Evolutionary conservation across 1,140 invertebrate genomes (phyloP), one percentile per base, ranked within the genome.

Genomic region (Drosophila sproati): DNA sequence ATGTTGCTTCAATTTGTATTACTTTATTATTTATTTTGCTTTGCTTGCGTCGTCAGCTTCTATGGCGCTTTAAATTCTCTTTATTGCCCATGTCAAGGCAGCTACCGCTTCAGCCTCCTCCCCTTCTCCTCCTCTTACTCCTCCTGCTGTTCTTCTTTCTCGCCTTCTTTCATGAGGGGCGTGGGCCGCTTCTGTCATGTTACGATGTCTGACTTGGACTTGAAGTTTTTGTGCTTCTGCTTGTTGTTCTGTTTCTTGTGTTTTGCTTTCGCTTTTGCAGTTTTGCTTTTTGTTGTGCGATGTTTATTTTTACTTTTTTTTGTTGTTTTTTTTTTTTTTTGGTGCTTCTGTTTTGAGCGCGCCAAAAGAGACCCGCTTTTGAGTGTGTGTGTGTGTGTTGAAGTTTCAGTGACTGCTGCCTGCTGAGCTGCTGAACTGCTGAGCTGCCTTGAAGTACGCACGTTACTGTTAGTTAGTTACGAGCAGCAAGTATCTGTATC

Each of bases 401-500:
- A 63, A 63, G 47, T 74, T 63, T 61, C 35, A 56, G 31, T 56
- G 51, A 10, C 32, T 37, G 51, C 32, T 54, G 54, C 54, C 54
- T 20, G 20, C 20, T 20, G 20, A 20, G 20, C 20, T 20, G 20
- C 20, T 20, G 1, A 20, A 20, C 20, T 60, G 57, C 43, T 61
- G 52, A 28, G 72, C 32, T 77, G 73, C 37, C 74, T 57, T 75
- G 71, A 69, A 79, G 82, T 82, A 89, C 86, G 81, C 85, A 89
- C 86, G 85, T 89, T 89, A 89, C 85, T 89, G 85, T 89, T 89
- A 89, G 81, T 85, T 81, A 74, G 63, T 60, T 60, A 54, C 70
- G 70, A 69, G 48, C 45, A 41, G 47, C 71, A 41, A 41, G 39
- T 59, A 55, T 73, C 51, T 66, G 76, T 73, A 73, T 67, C 60